Base-by-base conservation (phyloP, 2,888 invertebrate species). In the Lycaena phlaeas region DNA sequence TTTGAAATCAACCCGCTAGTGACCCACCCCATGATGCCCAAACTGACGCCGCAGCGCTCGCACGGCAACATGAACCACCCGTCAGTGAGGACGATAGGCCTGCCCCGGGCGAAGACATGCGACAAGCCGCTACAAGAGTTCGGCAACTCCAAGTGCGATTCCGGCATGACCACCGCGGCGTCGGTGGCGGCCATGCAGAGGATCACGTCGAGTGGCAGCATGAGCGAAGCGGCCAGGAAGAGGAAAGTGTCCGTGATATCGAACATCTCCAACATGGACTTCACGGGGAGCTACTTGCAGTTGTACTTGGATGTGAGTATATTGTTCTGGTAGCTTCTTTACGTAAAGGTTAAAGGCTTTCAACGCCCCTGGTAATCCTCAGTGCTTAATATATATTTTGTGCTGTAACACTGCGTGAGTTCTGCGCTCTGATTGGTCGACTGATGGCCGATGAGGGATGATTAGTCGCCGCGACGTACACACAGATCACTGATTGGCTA, bases 241-340 rank as follows among this genome's bases (percentile, higher is more conserved):
- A 77, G 89, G 47, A 89, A 89, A 59, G 88, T 87, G 37, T 91
- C 91, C 1, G 89, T 91, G 26, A 88, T 91, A 52, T 90, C 91
- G 11, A 90, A 89, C 60, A 87, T 90, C 50, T 91, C 91, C 1
- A 87, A 89, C 52, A 87, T 91, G 87, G 91, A 92, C 68, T 91
- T 92, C 65, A 90, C 89, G 25, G 91, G 91, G 47, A 91, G 91
- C 53, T 90, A 89, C 60, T 70, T 91, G 44, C 90, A 90, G 59
- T 77, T 92, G 43, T 90, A 90, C 64, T 77, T 91, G 48, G 88
- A 88, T 68, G 89, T 89, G 64, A 72, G 85, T 74, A 40, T 45
- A 9, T 28, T 30, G n/a, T n/a, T n/a, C n/a, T n/a, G n/a, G n/a
- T n/a, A n/a, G n/a, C n/a, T n/a, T n/a, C n/a, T n/a, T n/a, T n/a